Conservation (phyloP, 2,113 vertebrate genomes). For the Anas platyrhynchos region DNA sequence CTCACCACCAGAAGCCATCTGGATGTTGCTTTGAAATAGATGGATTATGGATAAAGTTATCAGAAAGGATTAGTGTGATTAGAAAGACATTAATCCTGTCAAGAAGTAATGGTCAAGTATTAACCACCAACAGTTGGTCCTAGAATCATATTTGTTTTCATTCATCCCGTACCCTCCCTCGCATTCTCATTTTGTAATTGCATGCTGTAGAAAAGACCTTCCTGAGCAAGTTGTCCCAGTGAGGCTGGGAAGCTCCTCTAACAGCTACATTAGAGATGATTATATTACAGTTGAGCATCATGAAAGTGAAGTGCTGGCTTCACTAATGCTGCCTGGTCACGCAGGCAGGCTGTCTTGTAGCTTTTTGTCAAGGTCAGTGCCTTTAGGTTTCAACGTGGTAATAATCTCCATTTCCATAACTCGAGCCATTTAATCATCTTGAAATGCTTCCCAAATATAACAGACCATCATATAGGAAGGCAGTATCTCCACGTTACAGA, state of each 20-base stretch:
- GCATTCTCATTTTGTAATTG: slow-evolving; percentile 69
- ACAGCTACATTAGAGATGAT: slow-evolving; percentile 60
- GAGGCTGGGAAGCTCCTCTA: slow-evolving; percentile 36
- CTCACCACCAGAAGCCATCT: slow-evolving; percentile 70
- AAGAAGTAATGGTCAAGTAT: slow-evolving; percentile 74
- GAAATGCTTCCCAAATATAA: neutral
- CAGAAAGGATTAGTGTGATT: slow-evolving; percentile 75
- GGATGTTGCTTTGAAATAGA: slow-evolving; percentile 68
- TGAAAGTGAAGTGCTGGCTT: slow-evolving; percentile 25
- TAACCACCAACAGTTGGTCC: slow-evolving; percentile 67
- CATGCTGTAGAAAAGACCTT: slow-evolving; percentile 26
- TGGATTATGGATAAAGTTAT: slow-evolving; percentile 78
- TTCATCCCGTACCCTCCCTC: slow-evolving; percentile 1
- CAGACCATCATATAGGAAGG: neutral
- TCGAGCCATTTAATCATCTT: slow-evolving; percentile 2
- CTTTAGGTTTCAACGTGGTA: neutral
- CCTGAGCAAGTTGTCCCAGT: slow-evolving; percentile 24
- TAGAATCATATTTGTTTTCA: slow-evolving; percentile 64
- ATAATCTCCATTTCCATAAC: slow-evolving; percentile 24
- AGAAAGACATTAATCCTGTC: slow-evolving; percentile 74
- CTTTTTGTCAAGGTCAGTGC: slow-evolving; percentile 36
- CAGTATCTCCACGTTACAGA: neutral
- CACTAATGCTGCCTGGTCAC: slow-evolving; percentile 20
- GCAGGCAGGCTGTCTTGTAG: neutral
- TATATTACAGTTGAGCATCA: slow-evolving; percentile 2